Conservation (phyloP, 1,140 invertebrate species). For the Mactra quadrangularis region DNA sequence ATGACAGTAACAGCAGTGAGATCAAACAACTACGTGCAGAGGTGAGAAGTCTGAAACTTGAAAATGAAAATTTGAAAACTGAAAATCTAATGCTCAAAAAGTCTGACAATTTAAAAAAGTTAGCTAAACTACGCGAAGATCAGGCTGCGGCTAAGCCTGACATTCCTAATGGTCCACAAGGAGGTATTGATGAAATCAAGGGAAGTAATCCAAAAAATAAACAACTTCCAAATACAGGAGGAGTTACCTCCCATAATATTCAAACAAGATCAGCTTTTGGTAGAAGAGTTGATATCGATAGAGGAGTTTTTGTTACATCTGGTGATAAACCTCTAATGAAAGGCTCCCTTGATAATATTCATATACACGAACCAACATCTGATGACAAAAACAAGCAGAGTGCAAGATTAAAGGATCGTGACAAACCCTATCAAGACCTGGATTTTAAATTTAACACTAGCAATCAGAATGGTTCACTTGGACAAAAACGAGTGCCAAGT, state of each 20-base stretch:
- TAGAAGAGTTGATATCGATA: slow-evolving; percentile 14
- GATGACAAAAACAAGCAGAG: background rate
- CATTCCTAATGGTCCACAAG: slow-evolving; percentile 19
- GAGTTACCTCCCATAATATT: slow-evolving; percentile 16
- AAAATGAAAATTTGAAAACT: slow-evolving; percentile 55
- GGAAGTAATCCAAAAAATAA: slow-evolving; percentile 9
- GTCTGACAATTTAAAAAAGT: slow-evolving; percentile 55
- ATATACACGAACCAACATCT: background rate
- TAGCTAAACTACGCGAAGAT: slow-evolving; percentile 43
- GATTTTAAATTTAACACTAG: slow-evolving; percentile 50
- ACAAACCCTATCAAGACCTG: slow-evolving; percentile 11
- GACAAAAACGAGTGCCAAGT: slow-evolving; percentile 52
- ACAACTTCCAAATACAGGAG: slow-evolving; percentile 15
- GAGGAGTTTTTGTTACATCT: background rate
- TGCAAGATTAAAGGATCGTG: background rate
- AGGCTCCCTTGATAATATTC: slow-evolving; percentile 31
- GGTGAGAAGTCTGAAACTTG: slow-evolving; percentile 34
- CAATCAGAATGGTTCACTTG: slow-evolving; percentile 53
- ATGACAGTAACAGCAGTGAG: slow-evolving; percentile 46
- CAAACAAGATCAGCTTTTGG: slow-evolving; percentile 3
- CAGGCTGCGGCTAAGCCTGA: slow-evolving; percentile 14
- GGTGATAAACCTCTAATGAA: slow-evolving; percentile 19
- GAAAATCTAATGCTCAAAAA: slow-evolving; percentile 61
- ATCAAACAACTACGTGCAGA: slow-evolving; percentile 51
- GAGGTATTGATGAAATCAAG: slow-evolving; percentile 7